phyloP scores from a whole-genome alignment of 2,797 vertebrate species.

The Oceanodroma leucorhoa region DNA sequence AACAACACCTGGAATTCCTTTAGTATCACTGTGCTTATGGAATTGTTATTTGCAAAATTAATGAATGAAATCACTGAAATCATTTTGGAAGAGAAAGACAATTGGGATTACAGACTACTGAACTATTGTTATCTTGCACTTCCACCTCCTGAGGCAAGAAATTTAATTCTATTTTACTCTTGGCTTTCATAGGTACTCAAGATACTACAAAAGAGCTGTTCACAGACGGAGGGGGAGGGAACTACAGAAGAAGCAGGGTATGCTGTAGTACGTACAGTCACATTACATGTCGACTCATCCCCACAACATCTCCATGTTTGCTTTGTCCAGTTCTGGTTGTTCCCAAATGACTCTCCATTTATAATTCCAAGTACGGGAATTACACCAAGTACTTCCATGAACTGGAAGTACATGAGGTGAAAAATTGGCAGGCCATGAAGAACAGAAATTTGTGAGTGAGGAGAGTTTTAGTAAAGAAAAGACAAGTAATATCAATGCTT shows the following conservation, averaged over 20 bases:
- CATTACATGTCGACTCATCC: neutral
- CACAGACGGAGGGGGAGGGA: rapidly evolving
- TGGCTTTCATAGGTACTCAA: neutral
- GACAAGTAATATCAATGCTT: neutral
- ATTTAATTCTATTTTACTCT: neutral
- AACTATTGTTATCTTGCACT: neutral
- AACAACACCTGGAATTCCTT: neutral
- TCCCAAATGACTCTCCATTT: neutral
- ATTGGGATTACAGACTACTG: neutral
- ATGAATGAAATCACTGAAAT: neutral
- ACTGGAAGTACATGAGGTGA: neutral
- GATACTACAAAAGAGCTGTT: neutral
- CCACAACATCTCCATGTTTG: neutral
- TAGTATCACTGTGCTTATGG: neutral
- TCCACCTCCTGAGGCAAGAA: neutral
- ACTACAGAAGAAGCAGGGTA: neutral
- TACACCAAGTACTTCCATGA: neutral
- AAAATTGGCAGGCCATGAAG: neutral
- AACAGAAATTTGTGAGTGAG: neutral
- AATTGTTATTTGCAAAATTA: neutral
- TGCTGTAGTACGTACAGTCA: too few relatives aligned
- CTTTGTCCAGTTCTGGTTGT: neutral
- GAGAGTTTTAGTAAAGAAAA: neutral
- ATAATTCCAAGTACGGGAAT: neutral
- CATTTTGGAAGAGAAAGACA: neutral